Base-by-base conservation (phyloP, 2,888 invertebrate species). In the Ormia ochracea region DNA sequence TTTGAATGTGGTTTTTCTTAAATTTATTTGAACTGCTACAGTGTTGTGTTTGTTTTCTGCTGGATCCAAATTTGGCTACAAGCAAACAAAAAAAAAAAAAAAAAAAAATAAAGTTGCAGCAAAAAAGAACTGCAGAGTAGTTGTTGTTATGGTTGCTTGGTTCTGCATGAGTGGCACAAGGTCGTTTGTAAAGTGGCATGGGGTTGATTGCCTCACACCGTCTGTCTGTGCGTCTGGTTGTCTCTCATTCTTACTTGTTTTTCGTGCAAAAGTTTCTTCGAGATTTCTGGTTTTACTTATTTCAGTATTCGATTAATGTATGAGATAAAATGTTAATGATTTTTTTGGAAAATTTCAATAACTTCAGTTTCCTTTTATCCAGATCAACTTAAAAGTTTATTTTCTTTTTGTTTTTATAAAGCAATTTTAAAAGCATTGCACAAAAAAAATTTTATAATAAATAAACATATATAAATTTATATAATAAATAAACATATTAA, bases 111-210 rank as follows among this genome's bases (percentile, higher is more conserved):
- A 43, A 56, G 48, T 65, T 56, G 19, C 41, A 61, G 19, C 58
- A 45, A 66, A 78, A 72, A 76, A 52, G 52, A 78, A 76, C 28
- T 31, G 56, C 65, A 48, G 56, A 23, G 9, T 33, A 50, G 7
- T 48, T 48, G 58, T 33, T 65, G 52, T 26, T 63, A n/a, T n/a
- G 73, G 28, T 48, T 38, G 26, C 28, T 73, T 78, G 68, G 59
- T 80, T 80, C 72, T 80, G 80, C 66, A 66, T 80, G 72, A 80
- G 80, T 80, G 48, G 80, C 80, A 80, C 80, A 80, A 80, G 80
- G 80, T 61, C 80, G 54, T 76, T 80, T 61, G 48, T 33, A 66
- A 52, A 70, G 76, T 69, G 63, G 76, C 69, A 72, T 76, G 80
- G 66, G 76, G 76, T 75, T 54, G 61, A 76, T 80, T 80, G 80